Conservation (phyloP, 2,797 vertebrate species). For the Nothura maculosa region DNA sequence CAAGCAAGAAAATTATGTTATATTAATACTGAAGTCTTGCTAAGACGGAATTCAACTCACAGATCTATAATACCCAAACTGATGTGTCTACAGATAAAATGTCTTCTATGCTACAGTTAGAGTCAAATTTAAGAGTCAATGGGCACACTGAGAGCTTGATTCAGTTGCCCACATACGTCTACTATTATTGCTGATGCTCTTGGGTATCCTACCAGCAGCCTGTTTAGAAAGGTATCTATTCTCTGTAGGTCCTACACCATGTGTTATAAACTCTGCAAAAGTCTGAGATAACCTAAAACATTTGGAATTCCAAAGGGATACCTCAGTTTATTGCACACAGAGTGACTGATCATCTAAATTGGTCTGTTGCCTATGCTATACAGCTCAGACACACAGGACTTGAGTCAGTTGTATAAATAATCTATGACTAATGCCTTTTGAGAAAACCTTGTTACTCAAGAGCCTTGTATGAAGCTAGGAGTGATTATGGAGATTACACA, state of each 20-base stretch:
- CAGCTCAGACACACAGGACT: background rate
- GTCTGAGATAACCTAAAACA: background rate
- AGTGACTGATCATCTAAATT: background rate
- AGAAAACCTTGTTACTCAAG: background rate
- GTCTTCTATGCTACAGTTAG: accelerated
- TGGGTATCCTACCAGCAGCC: background rate
- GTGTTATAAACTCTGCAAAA: accelerated
- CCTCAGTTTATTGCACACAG: background rate
- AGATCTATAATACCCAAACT: background rate
- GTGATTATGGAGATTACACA: background rate
- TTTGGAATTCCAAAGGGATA: background rate
- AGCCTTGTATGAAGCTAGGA: background rate
- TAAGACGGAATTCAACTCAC: background rate
- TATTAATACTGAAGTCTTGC: background rate
- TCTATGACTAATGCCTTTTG: background rate
- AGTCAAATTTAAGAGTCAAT: background rate
- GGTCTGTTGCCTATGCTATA: background rate
- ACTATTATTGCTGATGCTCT: background rate
- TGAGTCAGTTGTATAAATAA: background rate
- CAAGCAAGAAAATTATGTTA: background rate
- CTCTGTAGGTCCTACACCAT: background rate
- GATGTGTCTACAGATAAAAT: background rate
- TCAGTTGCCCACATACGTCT: background rate
- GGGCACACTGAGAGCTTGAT: background rate
- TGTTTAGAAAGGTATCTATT: background rate